These are phyloP conservation scores for Argynnis bischoffii DNA, from an alignment of 2,888 invertebrate species.

Conservation along the genomic window DNA sequence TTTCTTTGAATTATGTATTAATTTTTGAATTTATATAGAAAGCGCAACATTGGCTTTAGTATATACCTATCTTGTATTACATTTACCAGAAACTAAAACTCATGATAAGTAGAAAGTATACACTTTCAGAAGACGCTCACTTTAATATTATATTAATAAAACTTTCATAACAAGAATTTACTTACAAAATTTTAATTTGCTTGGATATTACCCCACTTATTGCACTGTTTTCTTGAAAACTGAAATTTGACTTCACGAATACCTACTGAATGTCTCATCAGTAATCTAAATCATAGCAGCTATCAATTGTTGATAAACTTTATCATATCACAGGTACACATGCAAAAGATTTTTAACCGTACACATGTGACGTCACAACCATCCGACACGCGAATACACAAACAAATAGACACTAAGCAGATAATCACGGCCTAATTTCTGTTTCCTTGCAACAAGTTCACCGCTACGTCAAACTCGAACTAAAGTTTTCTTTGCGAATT, in stretches of 20 bases:
- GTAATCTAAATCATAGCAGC: slow-evolving; percentile 54
- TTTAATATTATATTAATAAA: no score
- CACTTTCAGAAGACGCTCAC: no score
- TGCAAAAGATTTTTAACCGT: slow-evolving; percentile 63
- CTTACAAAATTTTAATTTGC: slow-evolving; percentile 15
- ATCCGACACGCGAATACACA: slow-evolving; percentile 59
- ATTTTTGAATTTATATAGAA: no score
- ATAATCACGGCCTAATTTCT: slow-evolving; percentile 57
- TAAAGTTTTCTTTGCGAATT: slow-evolving; percentile 45
- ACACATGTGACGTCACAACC: slow-evolving; percentile 69
- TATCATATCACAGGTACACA: slow-evolving; percentile 66
- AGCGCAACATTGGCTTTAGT: no score
- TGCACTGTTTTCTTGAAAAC: slow-evolving; percentile 28
- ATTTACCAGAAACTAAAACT: no score
- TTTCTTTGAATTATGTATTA: no score
- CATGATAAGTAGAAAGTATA: no score
- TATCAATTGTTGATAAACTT: slow-evolving; percentile 65
- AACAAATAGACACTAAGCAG: slow-evolving; percentile 51
- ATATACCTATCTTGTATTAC: no score
- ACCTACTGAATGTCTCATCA: slow-evolving; percentile 18
- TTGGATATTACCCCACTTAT: slow-evolving; percentile 14
- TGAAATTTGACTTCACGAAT: slow-evolving; percentile 21
- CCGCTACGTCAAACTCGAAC: slow-evolving; percentile 52
- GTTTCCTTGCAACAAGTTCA: slow-evolving; percentile 51
- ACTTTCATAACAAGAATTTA: slow-evolving; percentile 1